A percentile compares a stretch with the other conserved stretches of the same genome.
phyloP scores from a whole-genome alignment of 2,113 vertebrate genomes.

The Macrotis lagotis region DNA sequence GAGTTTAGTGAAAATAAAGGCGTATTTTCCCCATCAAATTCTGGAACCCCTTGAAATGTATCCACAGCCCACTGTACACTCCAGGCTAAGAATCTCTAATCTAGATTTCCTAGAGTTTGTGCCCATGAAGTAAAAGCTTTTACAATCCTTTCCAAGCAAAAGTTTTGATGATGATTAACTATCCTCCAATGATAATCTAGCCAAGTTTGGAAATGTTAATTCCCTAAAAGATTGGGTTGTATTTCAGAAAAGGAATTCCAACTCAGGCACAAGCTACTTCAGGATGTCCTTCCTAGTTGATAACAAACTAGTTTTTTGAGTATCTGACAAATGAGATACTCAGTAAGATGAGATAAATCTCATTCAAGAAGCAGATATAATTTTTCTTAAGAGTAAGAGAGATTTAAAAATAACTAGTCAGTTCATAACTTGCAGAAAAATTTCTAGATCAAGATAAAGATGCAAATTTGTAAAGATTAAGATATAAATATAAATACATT shows the following conservation, averaged over 20 bases:
- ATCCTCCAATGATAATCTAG: neutral
- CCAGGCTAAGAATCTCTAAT: neutral
- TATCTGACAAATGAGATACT: neutral
- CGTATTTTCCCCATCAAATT: neutral
- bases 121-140: neutral
- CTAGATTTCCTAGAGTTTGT: neutral
- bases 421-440: neutral
- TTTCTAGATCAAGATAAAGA: neutral
- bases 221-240: neutral
- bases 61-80: neutral
- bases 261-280: neutral
- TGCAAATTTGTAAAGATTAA: neutral
- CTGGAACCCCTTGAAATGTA: neutral
- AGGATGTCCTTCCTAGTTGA: neutral
- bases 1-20: neutral
- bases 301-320: neutral
- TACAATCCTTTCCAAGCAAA: neutral
- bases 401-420: neutral
- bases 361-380: neutral
- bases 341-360: neutral
- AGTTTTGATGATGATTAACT: neutral
- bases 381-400: neutral
- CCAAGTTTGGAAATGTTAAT: neutral
- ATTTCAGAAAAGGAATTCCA: neutral
- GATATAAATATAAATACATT: neutral